Base-by-base conservation (phyloP, 1,140 invertebrate species). In the Papilio machaon region DNA sequence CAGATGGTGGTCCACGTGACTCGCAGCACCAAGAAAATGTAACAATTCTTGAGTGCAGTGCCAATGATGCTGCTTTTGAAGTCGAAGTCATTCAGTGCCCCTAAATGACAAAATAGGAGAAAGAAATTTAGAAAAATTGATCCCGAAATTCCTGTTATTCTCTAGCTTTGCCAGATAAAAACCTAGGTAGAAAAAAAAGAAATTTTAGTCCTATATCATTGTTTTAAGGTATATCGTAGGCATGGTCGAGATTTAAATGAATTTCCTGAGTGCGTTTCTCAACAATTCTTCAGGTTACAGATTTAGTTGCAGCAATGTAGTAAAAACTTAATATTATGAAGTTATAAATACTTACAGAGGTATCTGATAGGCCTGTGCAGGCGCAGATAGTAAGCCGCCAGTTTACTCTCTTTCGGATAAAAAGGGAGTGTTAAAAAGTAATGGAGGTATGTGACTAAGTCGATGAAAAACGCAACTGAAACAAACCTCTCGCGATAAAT, bases 21-120 rank as follows among this genome's bases (percentile, higher is more conserved):
- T 54, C 91, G 82, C 23, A 91, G 47, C 17, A 92, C 87, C 9
- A 89, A 58, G 75, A 89, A 88, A 17, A 91, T 85, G 83, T 92
- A 93, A 67, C 86, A 88, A 54, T 90, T 90, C 58, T 91, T 91
- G 13, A 92, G 79, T 0, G 91, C 86, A 1, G 89, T 93, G 9
- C 89, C 90, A 1, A 92, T 43, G 0, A 93, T 81, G 64, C 89
- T 92, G 81, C 89, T 86, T 30, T 89, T 89, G 74, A 91, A 80
- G 43, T 88, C 86, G 49, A 89, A 87, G 64, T 88, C 85, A 58
- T 87, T 89, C n/a, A 89, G 47, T 10, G 82, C 81, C 86, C 88
- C 91, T 92, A 58, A 11, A 6, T 38, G 38, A 38, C 38, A 38
- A 38, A 38, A 38, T 38, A 3, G 2, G 38, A 38, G 38, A 38